Conservation (phyloP, 2,888 invertebrate species). For the Eudemis profundana region DNA sequence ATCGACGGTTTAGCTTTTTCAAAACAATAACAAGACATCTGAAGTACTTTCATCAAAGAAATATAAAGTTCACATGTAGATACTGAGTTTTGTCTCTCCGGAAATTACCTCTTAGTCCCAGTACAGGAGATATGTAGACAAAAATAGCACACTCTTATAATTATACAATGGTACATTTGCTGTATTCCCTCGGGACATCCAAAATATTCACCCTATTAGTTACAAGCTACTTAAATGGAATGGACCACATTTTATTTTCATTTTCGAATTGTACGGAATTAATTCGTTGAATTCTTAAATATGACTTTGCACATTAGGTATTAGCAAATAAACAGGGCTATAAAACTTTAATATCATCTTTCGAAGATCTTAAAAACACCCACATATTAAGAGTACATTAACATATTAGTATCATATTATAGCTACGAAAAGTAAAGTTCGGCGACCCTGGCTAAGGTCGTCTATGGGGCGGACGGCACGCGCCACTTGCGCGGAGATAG, state of each 20-base stretch:
- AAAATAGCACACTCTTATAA: conserved; percentile 58
- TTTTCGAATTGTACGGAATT: not conserved
- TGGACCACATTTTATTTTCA: not conserved
- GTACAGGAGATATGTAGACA: conserved; percentile 40
- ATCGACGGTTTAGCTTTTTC: no score
- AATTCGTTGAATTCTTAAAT: no score
- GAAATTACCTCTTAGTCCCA: conserved; percentile 56
- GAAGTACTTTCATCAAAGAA: no score
- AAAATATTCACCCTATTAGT: conserved; percentile 50
- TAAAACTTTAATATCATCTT: conserved; percentile 36
- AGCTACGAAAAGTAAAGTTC: conserved; percentile 55
- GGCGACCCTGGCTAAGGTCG: conserved; percentile 50
- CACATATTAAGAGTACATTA: conserved; percentile 43
- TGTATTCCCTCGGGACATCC: conserved; percentile 47
- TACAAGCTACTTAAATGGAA: conserved; percentile 16
- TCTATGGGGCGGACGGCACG: not conserved
- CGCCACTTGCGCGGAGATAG: conserved; percentile 1
- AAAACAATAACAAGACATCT: no score
- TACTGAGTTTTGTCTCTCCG: conserved; percentile 70
- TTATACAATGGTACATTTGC: conserved; percentile 37
- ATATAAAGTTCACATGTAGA: no score
- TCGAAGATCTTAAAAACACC: conserved; percentile 36
- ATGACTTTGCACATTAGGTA: no score
- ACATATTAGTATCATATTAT: conserved; percentile 11
- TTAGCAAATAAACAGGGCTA: not conserved